Percentiles rank a stretch among this genome's conserved stretches.
phyloP scores from a whole-genome alignment of 2,797 vertebrate genomes.

The Amblyraja radiata region DNA sequence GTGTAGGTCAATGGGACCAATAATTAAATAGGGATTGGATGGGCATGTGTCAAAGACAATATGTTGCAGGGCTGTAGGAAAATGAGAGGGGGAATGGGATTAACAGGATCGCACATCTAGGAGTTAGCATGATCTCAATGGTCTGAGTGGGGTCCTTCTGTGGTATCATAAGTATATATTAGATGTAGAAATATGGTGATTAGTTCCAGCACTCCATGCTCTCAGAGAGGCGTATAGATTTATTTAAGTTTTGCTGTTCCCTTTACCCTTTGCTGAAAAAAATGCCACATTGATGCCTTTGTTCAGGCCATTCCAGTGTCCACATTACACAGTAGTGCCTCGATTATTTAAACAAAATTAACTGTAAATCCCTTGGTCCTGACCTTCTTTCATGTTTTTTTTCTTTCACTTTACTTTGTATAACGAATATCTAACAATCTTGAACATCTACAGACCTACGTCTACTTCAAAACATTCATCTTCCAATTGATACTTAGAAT shows the following conservation, averaged over 20 bases:
- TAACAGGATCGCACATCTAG: too few relatives aligned
- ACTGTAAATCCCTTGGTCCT: neutral
- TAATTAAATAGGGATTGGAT: too few relatives aligned
- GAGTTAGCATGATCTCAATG: too few relatives aligned
- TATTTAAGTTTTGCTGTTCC: neutral
- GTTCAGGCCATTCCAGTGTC: neutral
- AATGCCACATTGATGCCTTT: neutral
- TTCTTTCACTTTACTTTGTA: neutral
- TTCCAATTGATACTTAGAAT: too few relatives aligned
- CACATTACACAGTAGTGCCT: neutral
- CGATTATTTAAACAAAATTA: neutral
- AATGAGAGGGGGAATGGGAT: too few relatives aligned
- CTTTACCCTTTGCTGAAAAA: neutral
- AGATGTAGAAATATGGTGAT: neutral
- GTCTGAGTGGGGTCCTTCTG: too few relatives aligned
- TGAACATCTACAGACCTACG: neutral
- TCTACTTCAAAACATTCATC: too few relatives aligned
- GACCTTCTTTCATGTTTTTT: neutral
- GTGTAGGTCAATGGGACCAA: too few relatives aligned
- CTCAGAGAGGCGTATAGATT: neutral
- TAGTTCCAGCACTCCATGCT: neutral
- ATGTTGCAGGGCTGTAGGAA: too few relatives aligned
- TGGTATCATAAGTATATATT: neutral
- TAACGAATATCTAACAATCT: neutral
- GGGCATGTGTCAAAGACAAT: too few relatives aligned